Evolutionary conservation across 2,888 invertebrate genomes (phyloP).

Genomic region (Plagiodera versicolora): DNA sequence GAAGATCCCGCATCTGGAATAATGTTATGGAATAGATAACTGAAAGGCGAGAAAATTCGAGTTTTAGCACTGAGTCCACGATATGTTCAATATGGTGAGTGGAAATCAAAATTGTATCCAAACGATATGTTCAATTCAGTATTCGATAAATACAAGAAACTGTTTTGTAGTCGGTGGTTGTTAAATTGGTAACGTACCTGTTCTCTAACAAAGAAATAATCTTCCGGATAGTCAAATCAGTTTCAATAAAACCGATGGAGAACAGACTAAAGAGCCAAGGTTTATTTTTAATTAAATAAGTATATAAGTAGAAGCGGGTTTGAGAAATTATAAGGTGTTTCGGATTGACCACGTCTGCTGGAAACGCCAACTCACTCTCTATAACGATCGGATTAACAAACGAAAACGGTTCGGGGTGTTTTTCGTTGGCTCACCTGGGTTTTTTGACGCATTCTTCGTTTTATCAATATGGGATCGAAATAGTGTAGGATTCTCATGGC

Average conservation of each 20-base stretch:
- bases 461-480: no score
- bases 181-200: slow-evolving; percentile 2
- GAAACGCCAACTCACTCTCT: slow-evolving; percentile 40
- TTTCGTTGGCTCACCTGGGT: neutral
- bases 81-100: no score
- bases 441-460: neutral
- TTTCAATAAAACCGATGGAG: slow-evolving; percentile 26
- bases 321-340: slow-evolving; percentile 39
- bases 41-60: no score
- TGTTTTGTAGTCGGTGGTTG: no score
- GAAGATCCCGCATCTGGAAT: no score
- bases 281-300: slow-evolving; percentile 39
- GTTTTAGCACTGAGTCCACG: no score
- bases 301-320: slow-evolving; percentile 36
- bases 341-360: slow-evolving; percentile 13
- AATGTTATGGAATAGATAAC: no score
- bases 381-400: slow-evolving; percentile 41
- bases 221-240: slow-evolving; percentile 26
- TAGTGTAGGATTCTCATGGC: no score
- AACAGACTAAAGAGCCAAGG: slow-evolving; percentile 30
- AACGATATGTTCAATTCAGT: no score
- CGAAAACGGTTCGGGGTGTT: slow-evolving; percentile 18
- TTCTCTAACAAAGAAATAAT: neutral
- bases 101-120: no score
- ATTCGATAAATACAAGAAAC: no score